These are phyloP conservation scores for Sebastes itinus DNA, from an alignment of 2,797 vertebrate genomes.

Conservation along the genomic window DNA sequence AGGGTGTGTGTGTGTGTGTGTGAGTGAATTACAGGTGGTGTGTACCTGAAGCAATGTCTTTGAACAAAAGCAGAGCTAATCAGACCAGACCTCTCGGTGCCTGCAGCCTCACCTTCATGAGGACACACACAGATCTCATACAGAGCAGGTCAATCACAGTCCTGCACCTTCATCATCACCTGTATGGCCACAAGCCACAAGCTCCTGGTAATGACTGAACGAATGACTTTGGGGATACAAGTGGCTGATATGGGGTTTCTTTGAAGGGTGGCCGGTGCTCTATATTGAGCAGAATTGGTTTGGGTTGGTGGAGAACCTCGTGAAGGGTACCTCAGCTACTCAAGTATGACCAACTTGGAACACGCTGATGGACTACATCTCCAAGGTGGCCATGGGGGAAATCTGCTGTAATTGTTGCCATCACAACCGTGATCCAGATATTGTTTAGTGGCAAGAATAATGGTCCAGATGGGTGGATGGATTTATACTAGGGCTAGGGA, in stretches of 20 bases:
- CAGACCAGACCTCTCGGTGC: slow-evolving; percentile 40
- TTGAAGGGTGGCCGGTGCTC: not conserved
- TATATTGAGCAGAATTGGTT: not conserved
- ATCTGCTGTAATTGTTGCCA: not conserved
- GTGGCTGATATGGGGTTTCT: slow-evolving; percentile 4
- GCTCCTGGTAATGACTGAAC: not conserved
- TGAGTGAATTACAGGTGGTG: slow-evolving; percentile 43
- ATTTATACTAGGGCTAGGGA: too few relatives aligned
- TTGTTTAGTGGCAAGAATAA: not conserved
- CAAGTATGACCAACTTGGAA: not conserved
- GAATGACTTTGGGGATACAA: slow-evolving; percentile 18
- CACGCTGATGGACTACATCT: not conserved
- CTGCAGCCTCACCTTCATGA: slow-evolving; percentile 45
- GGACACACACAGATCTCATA: slow-evolving; percentile 15
- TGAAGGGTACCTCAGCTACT: not conserved
- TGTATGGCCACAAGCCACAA: slow-evolving; percentile 5
- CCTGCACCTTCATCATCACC: slow-evolving; percentile 7
- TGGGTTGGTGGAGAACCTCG: not conserved
- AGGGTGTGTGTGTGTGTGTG: not conserved
- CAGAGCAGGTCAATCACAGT: slow-evolving; percentile 20
- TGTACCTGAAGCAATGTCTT: slow-evolving; percentile 38
- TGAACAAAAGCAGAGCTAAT: slow-evolving; percentile 50
- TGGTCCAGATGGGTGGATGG: too few relatives aligned
- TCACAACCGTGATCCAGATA: not conserved
- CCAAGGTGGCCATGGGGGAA: not conserved